Evolutionary conservation across 2,113 vertebrate species (phyloP).

Genomic region (Cyanoramphus novaezelandiae): DNA sequence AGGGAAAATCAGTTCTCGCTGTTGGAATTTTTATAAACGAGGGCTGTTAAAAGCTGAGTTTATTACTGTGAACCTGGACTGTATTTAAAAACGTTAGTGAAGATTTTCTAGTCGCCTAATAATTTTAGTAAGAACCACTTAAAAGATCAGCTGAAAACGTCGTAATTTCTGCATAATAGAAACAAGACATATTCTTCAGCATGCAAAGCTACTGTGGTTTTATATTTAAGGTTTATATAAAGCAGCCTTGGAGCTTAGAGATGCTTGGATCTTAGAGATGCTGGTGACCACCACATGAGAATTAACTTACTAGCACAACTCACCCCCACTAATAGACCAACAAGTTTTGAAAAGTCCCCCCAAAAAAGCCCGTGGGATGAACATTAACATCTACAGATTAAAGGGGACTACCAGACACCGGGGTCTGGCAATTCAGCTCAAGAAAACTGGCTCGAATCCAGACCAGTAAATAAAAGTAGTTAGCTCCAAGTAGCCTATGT

Average conservation of each 20-base stretch:
- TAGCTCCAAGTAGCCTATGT: background rate
- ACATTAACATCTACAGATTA: background rate
- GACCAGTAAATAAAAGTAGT: background rate
- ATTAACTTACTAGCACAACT: background rate
- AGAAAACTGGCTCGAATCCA: background rate
- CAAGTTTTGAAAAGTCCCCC: background rate
- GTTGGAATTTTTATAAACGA: slow-evolving; percentile 43
- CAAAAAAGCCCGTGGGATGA: background rate
- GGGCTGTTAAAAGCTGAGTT: slow-evolving; percentile 25
- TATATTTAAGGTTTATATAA: slow-evolving; percentile 28
- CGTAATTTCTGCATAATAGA: slow-evolving; percentile 22
- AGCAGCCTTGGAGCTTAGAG: background rate
- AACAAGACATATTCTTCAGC: slow-evolving; percentile 13
- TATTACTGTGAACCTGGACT: slow-evolving; percentile 25
- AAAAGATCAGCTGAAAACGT: slow-evolving; percentile 46
- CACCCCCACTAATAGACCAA: background rate
- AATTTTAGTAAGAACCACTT: slow-evolving; percentile 55
- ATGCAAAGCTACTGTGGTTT: slow-evolving; percentile 22
- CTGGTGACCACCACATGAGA: background rate
- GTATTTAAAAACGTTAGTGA: slow-evolving; percentile 27
- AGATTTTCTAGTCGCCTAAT: slow-evolving; percentile 54
- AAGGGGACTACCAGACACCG: background rate
- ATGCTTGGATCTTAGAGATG: background rate
- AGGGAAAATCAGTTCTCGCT: slow-evolving; percentile 46
- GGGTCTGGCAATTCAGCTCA: background rate